phyloP scores from a whole-genome alignment of 2,888 invertebrate genomes.

The Alitta virens region DNA sequence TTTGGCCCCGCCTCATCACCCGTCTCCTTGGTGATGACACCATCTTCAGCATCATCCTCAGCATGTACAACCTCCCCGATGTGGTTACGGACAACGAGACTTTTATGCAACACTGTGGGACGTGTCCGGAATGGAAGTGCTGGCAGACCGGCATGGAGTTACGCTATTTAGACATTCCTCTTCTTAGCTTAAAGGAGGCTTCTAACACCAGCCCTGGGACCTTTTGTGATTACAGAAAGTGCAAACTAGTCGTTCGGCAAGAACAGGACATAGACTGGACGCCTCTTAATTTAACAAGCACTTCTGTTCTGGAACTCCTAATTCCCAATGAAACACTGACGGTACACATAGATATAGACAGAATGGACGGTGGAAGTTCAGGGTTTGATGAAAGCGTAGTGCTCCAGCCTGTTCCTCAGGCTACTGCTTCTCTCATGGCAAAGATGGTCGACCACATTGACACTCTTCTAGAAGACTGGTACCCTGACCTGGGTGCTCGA shows the following conservation, averaged over 20 bases:
- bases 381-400: background rate
- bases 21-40: constrained; percentile 80
- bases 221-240: constrained; percentile 61
- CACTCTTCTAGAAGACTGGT: constrained; percentile 95
- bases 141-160: constrained; percentile 92
- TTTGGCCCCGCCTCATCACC: constrained; percentile 93
- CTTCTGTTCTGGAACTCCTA: constrained; percentile 81
- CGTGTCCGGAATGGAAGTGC: constrained; percentile 70
- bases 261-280: constrained; percentile 85
- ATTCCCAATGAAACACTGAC: constrained; percentile 70
- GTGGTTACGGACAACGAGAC: background rate
- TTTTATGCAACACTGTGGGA: constrained; percentile 30
- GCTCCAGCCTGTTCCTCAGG: constrained; percentile 21
- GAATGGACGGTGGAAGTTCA: background rate
- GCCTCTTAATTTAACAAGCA: constrained; percentile 74
- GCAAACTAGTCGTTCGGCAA: constrained; percentile 48
- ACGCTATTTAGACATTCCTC: constrained; percentile 74
- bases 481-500: constrained; percentile 87
- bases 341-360: constrained; percentile 45
- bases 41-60: constrained; percentile 16
- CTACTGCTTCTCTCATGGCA: constrained; percentile 24
- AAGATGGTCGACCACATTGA: constrained; percentile 88
- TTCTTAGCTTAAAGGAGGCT: constrained; percentile 82
- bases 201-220: constrained; percentile 61
- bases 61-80: constrained; percentile 57